Conservation (phyloP, 1,140 invertebrate genomes). For the Megalonaias nervosa region DNA sequence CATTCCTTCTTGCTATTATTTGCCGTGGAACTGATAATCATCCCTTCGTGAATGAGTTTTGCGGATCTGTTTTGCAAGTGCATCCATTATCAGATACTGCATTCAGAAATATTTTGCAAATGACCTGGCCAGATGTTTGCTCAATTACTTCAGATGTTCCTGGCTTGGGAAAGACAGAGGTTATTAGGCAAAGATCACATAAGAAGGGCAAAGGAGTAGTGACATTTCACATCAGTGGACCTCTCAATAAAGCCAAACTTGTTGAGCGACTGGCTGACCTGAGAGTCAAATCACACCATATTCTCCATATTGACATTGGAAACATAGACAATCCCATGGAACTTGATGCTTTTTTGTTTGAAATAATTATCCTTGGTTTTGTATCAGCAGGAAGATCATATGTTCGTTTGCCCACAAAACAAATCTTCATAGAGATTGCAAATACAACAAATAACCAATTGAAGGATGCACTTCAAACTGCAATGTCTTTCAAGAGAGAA, state of each 20-base stretch:
- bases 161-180: constrained; percentile 42
- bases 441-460: constrained; percentile 38
- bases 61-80: neutral
- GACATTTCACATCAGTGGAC: constrained; percentile 40
- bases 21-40: constrained; percentile 36
- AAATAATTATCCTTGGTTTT: constrained; percentile 36
- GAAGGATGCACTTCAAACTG: constrained; percentile 28
- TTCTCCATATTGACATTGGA: constrained; percentile 43
- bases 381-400: constrained; percentile 17
- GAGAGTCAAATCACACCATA: constrained; percentile 4
- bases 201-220: neutral
- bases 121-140: constrained; percentile 14
- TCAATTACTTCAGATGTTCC: constrained; percentile 38
- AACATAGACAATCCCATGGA: constrained; percentile 18
- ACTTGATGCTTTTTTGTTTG: constrained; percentile 43
- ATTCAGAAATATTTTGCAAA: constrained; percentile 14
- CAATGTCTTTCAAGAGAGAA: constrained; percentile 34
- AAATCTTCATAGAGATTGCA: constrained; percentile 43
- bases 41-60: constrained; percentile 36
- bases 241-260: neutral
- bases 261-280: constrained; percentile 11
- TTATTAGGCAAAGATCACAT: constrained; percentile 10
- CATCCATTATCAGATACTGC: constrained; percentile 21
- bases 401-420: constrained; percentile 19
- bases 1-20: constrained; percentile 24